These are phyloP conservation scores for Zophobas morio DNA, from an alignment of 1,140 invertebrate genomes.

Conservation along the genomic window DNA sequence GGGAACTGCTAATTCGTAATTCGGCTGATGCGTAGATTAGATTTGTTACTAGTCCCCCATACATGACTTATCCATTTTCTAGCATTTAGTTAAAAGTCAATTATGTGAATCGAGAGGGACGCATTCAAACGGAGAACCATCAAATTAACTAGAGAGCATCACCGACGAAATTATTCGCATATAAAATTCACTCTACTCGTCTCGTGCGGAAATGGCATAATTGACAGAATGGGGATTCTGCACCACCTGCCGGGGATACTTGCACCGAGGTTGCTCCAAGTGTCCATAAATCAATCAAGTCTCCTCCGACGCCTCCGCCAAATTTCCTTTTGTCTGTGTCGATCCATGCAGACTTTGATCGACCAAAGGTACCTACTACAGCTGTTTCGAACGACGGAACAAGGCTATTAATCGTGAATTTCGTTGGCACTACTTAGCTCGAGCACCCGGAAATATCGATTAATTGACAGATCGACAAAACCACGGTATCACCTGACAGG, in stretches of 20 bases:
- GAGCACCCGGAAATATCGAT: constrained; percentile 3
- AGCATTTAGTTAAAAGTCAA: constrained; percentile 66
- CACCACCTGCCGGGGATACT: constrained; percentile 11
- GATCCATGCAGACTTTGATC: too few relatives aligned
- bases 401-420: not conserved
- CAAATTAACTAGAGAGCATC: constrained; percentile 43
- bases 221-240: constrained; percentile 18
- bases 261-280: not conserved
- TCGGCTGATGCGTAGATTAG: constrained; percentile 65
- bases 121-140: constrained; percentile 35
- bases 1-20: constrained; percentile 64
- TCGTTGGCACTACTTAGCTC: too few relatives aligned
- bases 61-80: constrained; percentile 66
- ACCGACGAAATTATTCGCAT: constrained; percentile 33
- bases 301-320: not conserved
- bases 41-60: constrained; percentile 61
- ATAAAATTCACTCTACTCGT: constrained; percentile 23
- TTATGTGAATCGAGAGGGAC: constrained; percentile 60
- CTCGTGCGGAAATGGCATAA: constrained; percentile 13
- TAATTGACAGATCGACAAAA: constrained; percentile 12
- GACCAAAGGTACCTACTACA: too few relatives aligned
- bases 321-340: not conserved
- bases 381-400: not conserved
- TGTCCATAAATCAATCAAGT: constrained; percentile 20
- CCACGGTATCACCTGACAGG: constrained; percentile 3